A percentile compares a stretch with the other conserved stretches of the same genome.
phyloP scores from a whole-genome alignment of 2,888 invertebrate genomes.

The Calameuta filiformis region DNA sequence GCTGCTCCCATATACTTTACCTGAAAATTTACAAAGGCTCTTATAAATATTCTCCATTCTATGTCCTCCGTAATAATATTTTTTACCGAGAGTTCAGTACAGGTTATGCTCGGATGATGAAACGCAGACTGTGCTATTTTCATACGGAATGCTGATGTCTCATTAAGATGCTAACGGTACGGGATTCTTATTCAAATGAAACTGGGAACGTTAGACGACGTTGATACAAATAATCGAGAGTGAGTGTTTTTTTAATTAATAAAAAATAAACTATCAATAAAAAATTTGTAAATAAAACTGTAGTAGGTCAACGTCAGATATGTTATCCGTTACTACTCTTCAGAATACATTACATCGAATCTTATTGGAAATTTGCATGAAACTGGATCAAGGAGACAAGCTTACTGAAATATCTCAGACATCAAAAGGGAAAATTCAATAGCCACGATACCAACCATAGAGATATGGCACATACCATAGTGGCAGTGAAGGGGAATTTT shows the following conservation, averaged over 20 bases:
- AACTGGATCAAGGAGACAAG: background rate
- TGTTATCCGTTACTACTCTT: background rate
- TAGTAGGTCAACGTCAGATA: background rate
- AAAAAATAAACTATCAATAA: background rate
- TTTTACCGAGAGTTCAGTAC: background rate
- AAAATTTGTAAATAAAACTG: background rate
- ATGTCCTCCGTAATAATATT: background rate
- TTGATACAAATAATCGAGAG: background rate
- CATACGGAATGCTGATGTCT: no score
- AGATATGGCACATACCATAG: constrained; percentile 14
- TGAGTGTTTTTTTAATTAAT: no score
- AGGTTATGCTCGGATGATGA: background rate
- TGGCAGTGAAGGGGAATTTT: constrained; percentile 46
- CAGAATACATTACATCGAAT: background rate
- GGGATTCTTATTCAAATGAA: background rate
- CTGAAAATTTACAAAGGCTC: constrained; percentile 40
- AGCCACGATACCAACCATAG: background rate
- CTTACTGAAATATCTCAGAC: background rate
- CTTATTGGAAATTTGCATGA: background rate
- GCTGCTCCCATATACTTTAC: constrained; percentile 88
- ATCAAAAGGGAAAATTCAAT: background rate
- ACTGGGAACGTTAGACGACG: background rate
- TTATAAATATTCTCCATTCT: background rate
- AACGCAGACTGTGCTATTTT: background rate
- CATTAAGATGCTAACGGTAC: no score